Base-by-base conservation (phyloP, 2,797 vertebrate genomes). In the Mionectes olivaceus region DNA sequence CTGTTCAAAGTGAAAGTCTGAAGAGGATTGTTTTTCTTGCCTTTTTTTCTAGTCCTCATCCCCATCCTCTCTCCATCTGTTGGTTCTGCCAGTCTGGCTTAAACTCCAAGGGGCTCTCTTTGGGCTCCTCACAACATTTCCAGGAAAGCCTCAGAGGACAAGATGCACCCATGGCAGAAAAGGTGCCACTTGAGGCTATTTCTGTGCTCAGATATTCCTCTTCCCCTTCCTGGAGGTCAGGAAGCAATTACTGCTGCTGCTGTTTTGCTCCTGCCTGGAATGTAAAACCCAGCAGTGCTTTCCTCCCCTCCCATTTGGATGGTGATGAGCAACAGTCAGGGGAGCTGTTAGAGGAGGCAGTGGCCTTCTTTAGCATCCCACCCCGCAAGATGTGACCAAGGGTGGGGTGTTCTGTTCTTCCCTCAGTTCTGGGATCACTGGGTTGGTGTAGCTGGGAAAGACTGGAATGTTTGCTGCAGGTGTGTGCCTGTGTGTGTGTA, bases 21-120 rank as follows among this genome's bases (percentile, higher is more conserved):
- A 88, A 93, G 93, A 95, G 90, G 77, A 70, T 93, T 97, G 94
- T 86, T 96, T 95, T 93, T 76, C 92, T 61, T 86, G 61, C 46
- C 65, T 94, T 91, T 92, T 92, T 87, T 47, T 80, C 83, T 79
- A 35, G 32, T 44, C 80, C 76, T 71, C 5, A 3, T 91, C 87
- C 82, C 57, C 76, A 89, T n/a, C 69, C 69, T 94, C 73, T 68
- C 55, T 90, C 85, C 84, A 37, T 79, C 83, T 93, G 12, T 79
- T 94, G 84, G 35, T 30, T 81, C 92, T 93, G 87, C 70, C 74
- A 82, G 56, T 55, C 84, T 2, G 2, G 73, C 32, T 87, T 63
- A 49, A 85, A 55, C 80, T 80, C 83, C 0, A 0, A 69, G 27
- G 32, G 33, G 25, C 65, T 76, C 65, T 76, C 56, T 85, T 24